Evolutionary conservation across 2,797 vertebrate genomes (phyloP), one percentile per base, ranked within the genome.

Genomic region (Moxostoma hubbsi): DNA sequence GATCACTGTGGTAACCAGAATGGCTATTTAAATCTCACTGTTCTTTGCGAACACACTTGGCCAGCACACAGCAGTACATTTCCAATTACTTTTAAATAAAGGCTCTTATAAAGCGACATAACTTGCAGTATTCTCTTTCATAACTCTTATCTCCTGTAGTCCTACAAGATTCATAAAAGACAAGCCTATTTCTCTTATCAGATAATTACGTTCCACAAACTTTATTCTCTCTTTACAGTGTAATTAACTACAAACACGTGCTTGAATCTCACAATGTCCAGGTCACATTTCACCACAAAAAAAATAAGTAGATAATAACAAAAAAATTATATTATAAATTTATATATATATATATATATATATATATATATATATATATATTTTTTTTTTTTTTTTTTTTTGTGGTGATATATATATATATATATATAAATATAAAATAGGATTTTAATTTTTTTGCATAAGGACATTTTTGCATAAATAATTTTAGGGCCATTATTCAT

Each of bases 1-100:
- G 67, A 71, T 71, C 61, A 66, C 50, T n/a, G 7, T 77, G 77
- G 65, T 58, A 68, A 68, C 73, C 64, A 70, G 58, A 77, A 70
- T 70, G 63, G 68, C 73, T 77, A 65, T 75, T 71, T 75, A 55
- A 74, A 63, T 50, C 69, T 73, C 18, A 45, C 7, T 13, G 7
- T 64, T 46, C 7, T 13, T 45, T 46, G 1, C 62, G n/a, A 67
- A 69, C 55, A 61, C 13, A 18, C 51, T 61, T 13, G 12, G 55
- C 67, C 43, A 62, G 6, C 13, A 8, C 49, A 80, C 71, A 36
- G 55, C 64, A 24, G 70, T 43, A 36, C n/a, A 15, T 55, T n/a
- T 46, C 9, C 58, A 9, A 7, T 12, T 49, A 46, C 64, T 59
- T 59, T 43, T 8, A 9, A 51, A 51, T 16, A 59, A 76, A 67